phyloP scores from a whole-genome alignment of 2,888 invertebrate species.

The Trachelus troglodyta region DNA sequence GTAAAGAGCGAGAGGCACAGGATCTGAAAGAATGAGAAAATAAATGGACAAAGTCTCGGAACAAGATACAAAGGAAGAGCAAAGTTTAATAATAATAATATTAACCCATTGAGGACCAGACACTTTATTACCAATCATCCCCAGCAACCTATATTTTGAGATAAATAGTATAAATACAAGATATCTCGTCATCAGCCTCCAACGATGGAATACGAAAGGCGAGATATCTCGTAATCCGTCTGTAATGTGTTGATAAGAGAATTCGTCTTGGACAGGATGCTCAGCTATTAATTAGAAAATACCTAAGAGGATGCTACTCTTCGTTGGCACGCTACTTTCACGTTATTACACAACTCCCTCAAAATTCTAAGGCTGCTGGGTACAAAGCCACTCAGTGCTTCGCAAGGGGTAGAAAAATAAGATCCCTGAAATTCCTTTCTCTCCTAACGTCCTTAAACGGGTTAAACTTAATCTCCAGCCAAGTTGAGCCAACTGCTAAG shows the following conservation, averaged over 20 bases:
- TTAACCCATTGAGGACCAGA: slow-evolving; percentile 11
- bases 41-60: neutral
- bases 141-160: too few relatives aligned
- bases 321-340: neutral
- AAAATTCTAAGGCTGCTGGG: neutral
- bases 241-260: slow-evolving; percentile 31
- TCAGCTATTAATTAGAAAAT: slow-evolving; percentile 51
- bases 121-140: too few relatives aligned
- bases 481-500: slow-evolving; percentile 51
- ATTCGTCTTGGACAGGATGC: slow-evolving; percentile 37
- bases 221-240: too few relatives aligned
- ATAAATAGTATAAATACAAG: too few relatives aligned
- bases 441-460: slow-evolving; percentile 45
- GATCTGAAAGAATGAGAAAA: neutral
- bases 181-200: too few relatives aligned
- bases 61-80: too few relatives aligned
- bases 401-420: slow-evolving; percentile 47
- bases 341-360: neutral
- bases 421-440: slow-evolving; percentile 47
- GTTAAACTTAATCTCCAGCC: slow-evolving; percentile 50
- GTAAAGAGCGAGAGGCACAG: neutral
- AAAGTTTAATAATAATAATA: slow-evolving; percentile 37
- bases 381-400: slow-evolving; percentile 25
- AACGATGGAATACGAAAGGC: too few relatives aligned
- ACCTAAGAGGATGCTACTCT: slow-evolving; percentile 35